These are phyloP conservation scores for Trissoscelio sp. DNA, from an alignment of 2,888 invertebrate species.

Conservation along the genomic window DNA sequence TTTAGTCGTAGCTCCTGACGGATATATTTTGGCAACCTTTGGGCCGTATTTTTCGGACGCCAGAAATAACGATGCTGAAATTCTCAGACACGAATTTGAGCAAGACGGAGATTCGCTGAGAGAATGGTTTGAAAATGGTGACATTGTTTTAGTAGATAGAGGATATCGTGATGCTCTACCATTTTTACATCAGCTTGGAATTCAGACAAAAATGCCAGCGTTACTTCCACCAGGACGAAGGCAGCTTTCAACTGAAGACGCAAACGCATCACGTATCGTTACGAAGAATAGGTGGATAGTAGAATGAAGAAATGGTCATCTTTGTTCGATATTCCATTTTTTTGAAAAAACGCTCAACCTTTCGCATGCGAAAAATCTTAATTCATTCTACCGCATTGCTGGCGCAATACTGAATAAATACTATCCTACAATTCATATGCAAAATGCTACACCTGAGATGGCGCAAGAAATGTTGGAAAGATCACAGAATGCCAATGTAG, in stretches of 20 bases:
- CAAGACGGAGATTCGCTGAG: too few relatives aligned
- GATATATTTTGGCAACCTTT: slow-evolving; percentile 27
- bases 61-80: slow-evolving; percentile 53
- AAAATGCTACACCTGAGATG: neutral
- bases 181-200: slow-evolving; percentile 30
- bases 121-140: too few relatives aligned
- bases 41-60: slow-evolving; percentile 45
- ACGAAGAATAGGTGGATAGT: slow-evolving; percentile 50
- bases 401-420: slow-evolving; percentile 53
- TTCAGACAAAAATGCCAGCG: slow-evolving; percentile 42
- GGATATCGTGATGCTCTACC: slow-evolving; percentile 52
- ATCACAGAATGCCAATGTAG: slow-evolving; percentile 22
- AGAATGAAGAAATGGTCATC: slow-evolving; percentile 51
- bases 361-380: slow-evolving; percentile 24
- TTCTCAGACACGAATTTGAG: too few relatives aligned
- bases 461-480: neutral
- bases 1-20: slow-evolving; percentile 25
- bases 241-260: slow-evolving; percentile 49
- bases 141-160: too few relatives aligned
- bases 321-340: slow-evolving; percentile 40
- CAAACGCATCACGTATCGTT: slow-evolving; percentile 30
- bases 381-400: slow-evolving; percentile 16
- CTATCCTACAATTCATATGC: slow-evolving; percentile 1
- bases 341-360: slow-evolving; percentile 27
- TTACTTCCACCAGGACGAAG: slow-evolving; percentile 8